Percentiles rank a stretch among this genome's conserved stretches.
phyloP scores from a whole-genome alignment of 2,888 invertebrate genomes.

The Oscheius sp. region DNA sequence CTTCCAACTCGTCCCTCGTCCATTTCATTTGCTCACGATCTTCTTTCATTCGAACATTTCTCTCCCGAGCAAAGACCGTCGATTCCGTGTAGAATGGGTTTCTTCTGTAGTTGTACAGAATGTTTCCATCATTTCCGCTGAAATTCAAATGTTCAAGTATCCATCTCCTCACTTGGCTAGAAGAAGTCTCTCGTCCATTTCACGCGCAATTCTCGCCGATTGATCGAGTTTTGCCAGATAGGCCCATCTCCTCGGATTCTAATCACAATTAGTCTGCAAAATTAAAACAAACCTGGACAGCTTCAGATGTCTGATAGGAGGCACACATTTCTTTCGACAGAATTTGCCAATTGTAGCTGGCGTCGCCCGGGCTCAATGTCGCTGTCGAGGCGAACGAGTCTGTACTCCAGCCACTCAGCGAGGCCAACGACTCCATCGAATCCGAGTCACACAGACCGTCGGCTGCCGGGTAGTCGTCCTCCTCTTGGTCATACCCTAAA shows the following conservation, averaged over 20 bases:
- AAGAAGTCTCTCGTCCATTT: background rate
- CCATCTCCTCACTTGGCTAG: background rate
- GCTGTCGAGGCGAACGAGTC: constrained; percentile 25
- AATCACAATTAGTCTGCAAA: background rate
- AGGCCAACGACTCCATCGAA: constrained; percentile 13
- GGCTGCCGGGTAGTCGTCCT: background rate
- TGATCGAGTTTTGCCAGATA: background rate
- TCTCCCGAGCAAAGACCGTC: too few species aligned
- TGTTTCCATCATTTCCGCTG: too few species aligned
- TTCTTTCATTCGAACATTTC: background rate
- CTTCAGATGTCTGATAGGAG: background rate
- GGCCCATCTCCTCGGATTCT: constrained; percentile 17
- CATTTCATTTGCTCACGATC: too few species aligned
- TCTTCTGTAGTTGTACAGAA: background rate
- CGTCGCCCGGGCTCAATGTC: constrained; percentile 14
- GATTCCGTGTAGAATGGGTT: background rate
- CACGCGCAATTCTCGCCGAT: background rate
- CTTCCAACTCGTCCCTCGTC: background rate
- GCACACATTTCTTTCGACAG: constrained; percentile 10
- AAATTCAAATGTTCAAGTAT: background rate
- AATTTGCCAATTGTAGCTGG: constrained; percentile 19
- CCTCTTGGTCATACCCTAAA: background rate
- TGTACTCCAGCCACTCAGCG: constrained; percentile 2
- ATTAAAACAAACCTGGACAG: background rate
- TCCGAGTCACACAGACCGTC: constrained; percentile 20